Percentiles rank a stretch among this genome's conserved stretches.
phyloP scores from a whole-genome alignment of 2,113 vertebrate species.

The Coryphaenoides rupestris region DNA sequence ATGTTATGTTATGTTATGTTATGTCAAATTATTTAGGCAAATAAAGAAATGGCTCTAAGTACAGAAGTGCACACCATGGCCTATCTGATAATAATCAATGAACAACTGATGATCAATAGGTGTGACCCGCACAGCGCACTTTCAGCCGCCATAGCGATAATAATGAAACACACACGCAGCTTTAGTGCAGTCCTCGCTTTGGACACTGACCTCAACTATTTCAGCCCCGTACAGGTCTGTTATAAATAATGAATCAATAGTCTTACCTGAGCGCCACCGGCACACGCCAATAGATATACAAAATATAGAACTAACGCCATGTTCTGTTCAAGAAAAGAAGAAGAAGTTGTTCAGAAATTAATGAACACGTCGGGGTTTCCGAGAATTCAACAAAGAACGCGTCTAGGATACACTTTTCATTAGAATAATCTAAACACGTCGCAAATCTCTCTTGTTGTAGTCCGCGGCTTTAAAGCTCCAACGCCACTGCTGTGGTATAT shows the following conservation, averaged over 20 bases:
- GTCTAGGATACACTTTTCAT: background rate
- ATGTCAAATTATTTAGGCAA: no score
- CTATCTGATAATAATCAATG: no score
- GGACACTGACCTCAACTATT: no score
- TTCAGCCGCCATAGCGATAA: background rate
- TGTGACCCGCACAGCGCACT: background rate
- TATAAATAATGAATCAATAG: background rate
- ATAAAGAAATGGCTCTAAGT: no score
- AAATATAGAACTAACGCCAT: constrained; percentile 48
- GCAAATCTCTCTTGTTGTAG: background rate
- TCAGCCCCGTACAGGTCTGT: no score
- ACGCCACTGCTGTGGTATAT: constrained; percentile 24
- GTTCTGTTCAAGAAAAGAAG: background rate
- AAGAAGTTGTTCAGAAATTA: constrained; percentile 2
- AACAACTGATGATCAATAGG: no score
- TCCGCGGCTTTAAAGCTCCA: constrained; percentile 16
- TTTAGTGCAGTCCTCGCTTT: no score
- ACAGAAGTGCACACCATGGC: no score
- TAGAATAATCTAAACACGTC: background rate
- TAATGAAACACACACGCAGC: background rate
- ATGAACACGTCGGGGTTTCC: constrained; percentile 5
- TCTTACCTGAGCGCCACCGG: constrained; percentile 58
- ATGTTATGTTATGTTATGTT: no score
- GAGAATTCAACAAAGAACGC: background rate
- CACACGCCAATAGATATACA: constrained; percentile 49